A percentile compares a stretch with the other conserved stretches of the same genome.
Conservation (phyloP, 37 sponge, comb jelly and placozoan species). For the Agelas oroides region DNA sequence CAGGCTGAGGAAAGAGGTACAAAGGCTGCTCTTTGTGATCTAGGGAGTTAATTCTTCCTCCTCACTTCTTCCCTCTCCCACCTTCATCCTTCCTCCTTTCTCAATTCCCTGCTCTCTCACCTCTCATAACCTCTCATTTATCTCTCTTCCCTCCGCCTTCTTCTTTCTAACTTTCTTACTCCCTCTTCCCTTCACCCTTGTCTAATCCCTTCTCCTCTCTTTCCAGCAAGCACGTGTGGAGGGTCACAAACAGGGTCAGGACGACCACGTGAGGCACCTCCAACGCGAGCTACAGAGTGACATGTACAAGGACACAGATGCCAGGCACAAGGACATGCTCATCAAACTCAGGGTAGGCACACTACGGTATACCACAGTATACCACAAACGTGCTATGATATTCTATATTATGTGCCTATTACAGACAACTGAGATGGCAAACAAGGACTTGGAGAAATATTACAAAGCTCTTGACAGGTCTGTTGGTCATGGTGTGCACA, state of each 20-base stretch:
- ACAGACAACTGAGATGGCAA: constrained; percentile 79
- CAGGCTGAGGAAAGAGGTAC: constrained; percentile 52
- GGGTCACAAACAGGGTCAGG: constrained; percentile 60
- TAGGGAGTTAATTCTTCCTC: too few relatives aligned
- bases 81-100: too few relatives aligned
- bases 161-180: too few relatives aligned
- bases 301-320: constrained; percentile 77
- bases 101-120: too few relatives aligned
- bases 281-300: constrained; percentile 79
- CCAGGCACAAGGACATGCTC: constrained; percentile 60
- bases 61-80: background rate
- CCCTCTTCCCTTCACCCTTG: too few relatives aligned
- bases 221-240: constrained; percentile 59
- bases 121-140: too few relatives aligned
- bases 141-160: too few relatives aligned
- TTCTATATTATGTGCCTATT: background rate
- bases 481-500: background rate
- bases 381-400: background rate
- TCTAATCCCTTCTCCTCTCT: background rate
- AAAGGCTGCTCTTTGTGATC: too few relatives aligned
- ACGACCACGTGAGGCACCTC: constrained; percentile 57
- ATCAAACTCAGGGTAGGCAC: constrained; percentile 64
- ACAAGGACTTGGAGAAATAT: constrained; percentile 80
- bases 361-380: background rate
- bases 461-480: constrained; percentile 89